Evolutionary conservation across 1,140 invertebrate genomes (phyloP).

Genomic region (Solenopsis fugax): DNA sequence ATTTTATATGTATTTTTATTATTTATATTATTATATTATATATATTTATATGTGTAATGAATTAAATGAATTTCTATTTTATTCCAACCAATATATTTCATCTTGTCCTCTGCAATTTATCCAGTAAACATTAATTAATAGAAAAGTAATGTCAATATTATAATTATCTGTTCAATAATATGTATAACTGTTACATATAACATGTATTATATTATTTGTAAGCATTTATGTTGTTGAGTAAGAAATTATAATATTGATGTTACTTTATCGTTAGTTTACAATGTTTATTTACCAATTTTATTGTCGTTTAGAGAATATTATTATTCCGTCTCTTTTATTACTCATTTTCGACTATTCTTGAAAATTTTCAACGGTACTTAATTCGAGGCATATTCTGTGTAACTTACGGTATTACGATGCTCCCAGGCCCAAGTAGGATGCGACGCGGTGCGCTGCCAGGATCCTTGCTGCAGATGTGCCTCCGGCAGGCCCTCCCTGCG

Average conservation of each 20-base stretch:
- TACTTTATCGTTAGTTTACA: no score
- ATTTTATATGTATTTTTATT: background rate
- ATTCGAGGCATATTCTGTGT: background rate
- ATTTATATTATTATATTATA: background rate
- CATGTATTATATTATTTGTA: no score
- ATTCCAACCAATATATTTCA: background rate
- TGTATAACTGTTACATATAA: no score
- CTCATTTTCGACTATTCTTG: background rate
- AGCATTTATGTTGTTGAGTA: no score
- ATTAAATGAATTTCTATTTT: background rate
- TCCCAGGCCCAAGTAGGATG: slow-evolving; percentile 85
- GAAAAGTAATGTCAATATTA: no score
- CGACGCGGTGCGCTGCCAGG: slow-evolving; percentile 83
- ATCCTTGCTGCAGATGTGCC: slow-evolving; percentile 81
- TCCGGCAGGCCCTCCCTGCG: slow-evolving; percentile 81
- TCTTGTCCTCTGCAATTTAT: no score
- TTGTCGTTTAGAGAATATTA: background rate
- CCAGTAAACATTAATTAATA: no score
- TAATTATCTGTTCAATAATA: no score
- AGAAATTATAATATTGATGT: no score
- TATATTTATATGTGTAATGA: no score
- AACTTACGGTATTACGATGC: slow-evolving; percentile 80
- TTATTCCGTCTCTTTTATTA: background rate
- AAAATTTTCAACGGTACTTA: background rate
- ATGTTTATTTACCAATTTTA: background rate